These are phyloP conservation scores for Aspidiotus rigidus DNA, from an alignment of 2,888 invertebrate species.

Conservation along the genomic window DNA sequence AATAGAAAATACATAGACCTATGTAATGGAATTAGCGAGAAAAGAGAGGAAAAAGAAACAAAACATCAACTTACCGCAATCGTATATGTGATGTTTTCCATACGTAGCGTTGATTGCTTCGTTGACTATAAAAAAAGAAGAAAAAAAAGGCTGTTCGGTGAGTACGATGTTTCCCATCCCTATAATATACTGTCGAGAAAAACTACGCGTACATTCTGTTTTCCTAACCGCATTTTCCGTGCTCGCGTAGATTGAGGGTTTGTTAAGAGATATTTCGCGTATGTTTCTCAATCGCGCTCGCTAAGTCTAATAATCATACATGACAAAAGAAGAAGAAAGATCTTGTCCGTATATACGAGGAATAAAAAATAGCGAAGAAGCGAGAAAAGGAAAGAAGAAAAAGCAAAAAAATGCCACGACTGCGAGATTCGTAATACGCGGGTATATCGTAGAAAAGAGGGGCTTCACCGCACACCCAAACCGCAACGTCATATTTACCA, in stretches of 20 bases:
- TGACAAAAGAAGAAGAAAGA: background rate
- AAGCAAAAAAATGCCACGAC: slow-evolving; percentile 11
- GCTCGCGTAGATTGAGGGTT: background rate
- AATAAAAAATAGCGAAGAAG: background rate
- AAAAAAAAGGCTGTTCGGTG: background rate
- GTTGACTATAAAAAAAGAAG: background rate
- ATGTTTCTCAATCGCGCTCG: no score
- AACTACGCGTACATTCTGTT: background rate
- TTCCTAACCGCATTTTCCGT: background rate
- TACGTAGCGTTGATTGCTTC: slow-evolving; percentile 11
- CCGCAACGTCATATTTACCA: slow-evolving; percentile 32
- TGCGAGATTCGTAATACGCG: background rate
- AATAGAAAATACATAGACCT: no score
- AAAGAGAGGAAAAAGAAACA: no score
- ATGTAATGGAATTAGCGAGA: no score
- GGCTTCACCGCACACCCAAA: slow-evolving; percentile 15
- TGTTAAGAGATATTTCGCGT: background rate
- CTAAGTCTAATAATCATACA: background rate
- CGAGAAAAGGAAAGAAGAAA: slow-evolving; percentile 2
- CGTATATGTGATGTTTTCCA: background rate
- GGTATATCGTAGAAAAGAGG: background rate
- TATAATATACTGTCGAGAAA: background rate
- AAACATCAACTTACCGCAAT: no score
- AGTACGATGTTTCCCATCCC: background rate
- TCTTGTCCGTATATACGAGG: background rate